Evolutionary conservation across 2,888 invertebrate species (phyloP), one percentile per base, ranked within the genome.

Genomic region (Ametastegia equiseti): DNA sequence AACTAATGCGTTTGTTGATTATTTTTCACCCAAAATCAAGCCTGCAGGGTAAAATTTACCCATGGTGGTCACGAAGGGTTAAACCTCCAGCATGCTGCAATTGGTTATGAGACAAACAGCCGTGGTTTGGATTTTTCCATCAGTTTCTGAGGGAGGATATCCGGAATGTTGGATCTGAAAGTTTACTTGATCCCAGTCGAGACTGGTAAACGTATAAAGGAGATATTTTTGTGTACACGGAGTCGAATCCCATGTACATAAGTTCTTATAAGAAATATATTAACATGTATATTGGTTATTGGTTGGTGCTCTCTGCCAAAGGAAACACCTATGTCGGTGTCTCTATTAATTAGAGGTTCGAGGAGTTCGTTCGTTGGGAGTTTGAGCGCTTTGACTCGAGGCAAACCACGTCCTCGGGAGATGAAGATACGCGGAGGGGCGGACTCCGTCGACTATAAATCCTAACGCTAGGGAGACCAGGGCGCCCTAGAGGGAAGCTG

Each of bases 401-500:
- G 82, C 78, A 30, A 78, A 33, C 82, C 84, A 84, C 87, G 86
- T 88, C 87, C 87, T 88, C 85, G 84, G 85, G 85, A 90, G 90
- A 90, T 90, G 89, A 90, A 90, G 90, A 90, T 90, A 90, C 89
- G 86, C 86, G 85, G 80, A 83, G 84, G 86, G 90, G 89, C 89
- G 89, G 88, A 87, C 86, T 88, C 84, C 83, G 81, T 81, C 83
- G 85, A 86, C 87, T 83, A 90, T 90, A 90, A 89, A 90, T 89
- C 89, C 87, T 86, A 82, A 86, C 85, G 86, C 87, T 88, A 89
- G 89, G 86, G 85, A 88, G 87, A 78, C 60, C 78, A 27, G 60
- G 78, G 42, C 78, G 78, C 60, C 78, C 60, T 78, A 78, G 78
- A 78, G 78, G 78, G 78, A 78, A 78, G 42, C 57, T 71, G 19